A percentile compares a stretch with the other conserved stretches of the same genome.
These are phyloP conservation scores for Gorsachius goisagi DNA, from an alignment of 2,113 vertebrate genomes.

Conservation along the genomic window DNA sequence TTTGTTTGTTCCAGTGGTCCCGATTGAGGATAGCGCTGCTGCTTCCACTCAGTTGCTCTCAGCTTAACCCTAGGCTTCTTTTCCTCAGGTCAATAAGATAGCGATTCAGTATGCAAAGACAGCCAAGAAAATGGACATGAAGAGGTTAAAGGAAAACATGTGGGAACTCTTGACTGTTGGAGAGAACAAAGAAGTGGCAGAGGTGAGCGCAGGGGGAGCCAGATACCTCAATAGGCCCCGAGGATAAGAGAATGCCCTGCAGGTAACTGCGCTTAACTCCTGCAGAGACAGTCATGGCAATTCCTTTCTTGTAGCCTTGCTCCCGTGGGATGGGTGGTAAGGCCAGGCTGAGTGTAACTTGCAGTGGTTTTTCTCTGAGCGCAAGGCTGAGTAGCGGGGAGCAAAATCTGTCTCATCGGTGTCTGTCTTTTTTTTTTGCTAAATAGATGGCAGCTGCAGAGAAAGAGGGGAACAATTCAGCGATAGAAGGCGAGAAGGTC, in stretches of 20 bases:
- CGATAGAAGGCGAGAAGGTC: neutral
- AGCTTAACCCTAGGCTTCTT: neutral
- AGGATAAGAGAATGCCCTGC: neutral
- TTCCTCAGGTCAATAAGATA: constrained; percentile 85
- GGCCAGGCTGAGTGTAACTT: neutral
- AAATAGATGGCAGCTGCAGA: neutral
- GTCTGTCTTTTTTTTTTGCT: neutral
- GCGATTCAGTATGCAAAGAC: constrained; percentile 89
- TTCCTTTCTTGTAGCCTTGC: neutral
- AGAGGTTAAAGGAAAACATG: constrained; percentile 86
- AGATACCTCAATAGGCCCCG: rapidly evolving
- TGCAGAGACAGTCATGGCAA: neutral
- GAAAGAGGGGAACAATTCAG: rapidly evolving
- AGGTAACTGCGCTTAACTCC: neutral
- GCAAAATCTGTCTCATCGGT: neutral
- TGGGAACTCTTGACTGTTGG: constrained; percentile 80
- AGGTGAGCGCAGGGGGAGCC: constrained; percentile 20
- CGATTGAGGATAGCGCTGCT: neutral
- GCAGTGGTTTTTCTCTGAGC: neutral
- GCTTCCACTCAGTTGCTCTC: neutral
- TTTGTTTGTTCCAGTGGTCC: neutral
- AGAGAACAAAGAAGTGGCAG: neutral
- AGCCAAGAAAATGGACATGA: constrained; percentile 96
- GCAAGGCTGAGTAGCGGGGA: neutral
- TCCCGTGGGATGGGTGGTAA: neutral